These are phyloP conservation scores for Todus mexicanus DNA, from an alignment of 2,797 vertebrate species.

Conservation along the genomic window DNA sequence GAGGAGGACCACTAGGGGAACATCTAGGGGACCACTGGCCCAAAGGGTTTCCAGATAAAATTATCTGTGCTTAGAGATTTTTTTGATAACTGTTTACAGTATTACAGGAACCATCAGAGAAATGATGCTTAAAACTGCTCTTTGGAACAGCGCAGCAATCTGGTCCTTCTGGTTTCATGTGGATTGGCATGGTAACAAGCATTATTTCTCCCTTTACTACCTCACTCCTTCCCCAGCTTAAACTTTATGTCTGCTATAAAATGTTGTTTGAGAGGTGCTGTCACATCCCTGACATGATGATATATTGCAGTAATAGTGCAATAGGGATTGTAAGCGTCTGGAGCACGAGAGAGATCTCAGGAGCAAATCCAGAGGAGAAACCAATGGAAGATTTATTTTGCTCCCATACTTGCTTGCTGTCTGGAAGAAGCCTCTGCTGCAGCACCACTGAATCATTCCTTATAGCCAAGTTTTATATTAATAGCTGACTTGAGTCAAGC, in stretches of 20 bases:
- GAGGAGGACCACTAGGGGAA: background rate
- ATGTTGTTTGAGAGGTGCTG: constrained; percentile 8
- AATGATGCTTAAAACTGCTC: background rate
- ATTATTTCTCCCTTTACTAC: background rate
- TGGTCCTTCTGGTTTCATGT: background rate
- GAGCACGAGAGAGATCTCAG: background rate
- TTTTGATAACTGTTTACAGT: background rate
- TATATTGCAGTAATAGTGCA: background rate
- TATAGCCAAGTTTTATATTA: constrained; percentile 11
- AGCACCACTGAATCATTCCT: background rate
- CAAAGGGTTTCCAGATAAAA: background rate
- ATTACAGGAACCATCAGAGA: background rate
- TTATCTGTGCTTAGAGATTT: background rate
- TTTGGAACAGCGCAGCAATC: background rate
- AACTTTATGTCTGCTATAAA: constrained; percentile 9
- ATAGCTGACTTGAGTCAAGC: constrained; percentile 8
- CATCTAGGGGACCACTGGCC: background rate
- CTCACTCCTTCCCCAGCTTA: background rate
- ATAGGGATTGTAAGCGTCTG: background rate
- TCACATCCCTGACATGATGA: background rate
- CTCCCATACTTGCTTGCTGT: background rate
- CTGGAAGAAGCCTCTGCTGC: background rate
- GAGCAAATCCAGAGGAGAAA: constrained; percentile 18
- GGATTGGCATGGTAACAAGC: constrained; percentile 19
- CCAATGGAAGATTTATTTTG: constrained; percentile 13